Base-by-base conservation (phyloP, 2,888 invertebrate species). In the Piscicola geometra region DNA sequence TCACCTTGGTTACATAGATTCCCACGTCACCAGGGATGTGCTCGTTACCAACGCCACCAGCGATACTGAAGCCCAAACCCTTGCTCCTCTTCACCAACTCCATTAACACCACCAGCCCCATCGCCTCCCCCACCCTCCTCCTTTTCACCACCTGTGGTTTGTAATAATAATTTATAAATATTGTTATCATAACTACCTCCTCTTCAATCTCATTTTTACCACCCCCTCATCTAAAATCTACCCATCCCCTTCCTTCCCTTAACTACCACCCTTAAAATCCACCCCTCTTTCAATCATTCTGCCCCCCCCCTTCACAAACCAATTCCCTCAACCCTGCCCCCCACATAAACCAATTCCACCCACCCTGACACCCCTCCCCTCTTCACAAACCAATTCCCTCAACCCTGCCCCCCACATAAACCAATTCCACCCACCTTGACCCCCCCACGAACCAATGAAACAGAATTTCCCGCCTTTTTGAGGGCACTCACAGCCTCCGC, bases 1-100 rank as follows among this genome's bases (percentile, higher is more conserved):
- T 56, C 5, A 56, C 93, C 88, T 99, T 98, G 71, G 99, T 99
- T 82, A 99, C 95, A 87, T 96, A 99, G 85, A 99, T 99, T 82
- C 98, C 98, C 88, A 97, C 95, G 88, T 99, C 98, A 78, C 97
- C 97, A 77, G 96, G 96, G 87, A 97, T 95, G 88, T 99, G 98
- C 87, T 99, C 97, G 88, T 99, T 99, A 80, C 96, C 97, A 80
- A 95, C 91, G 77, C 98, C 85, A 72, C 99, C 98, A 77, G 98
- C 98, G 88, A 99, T 99, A 86, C 96, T 96, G 89, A 99, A 99
- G 76, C 99, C 99, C 76, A 99, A 89, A 84, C 85, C 85, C 82
- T 84, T 85, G 77, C 83, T 83, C 56, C 83, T 84, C 77, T 85
- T 85, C 66, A 82, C 81, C 71, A 85, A 80, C 47, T 84, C 82